Conservation (phyloP, 2,113 vertebrate genomes). For the Phylloscopus trochilus region DNA sequence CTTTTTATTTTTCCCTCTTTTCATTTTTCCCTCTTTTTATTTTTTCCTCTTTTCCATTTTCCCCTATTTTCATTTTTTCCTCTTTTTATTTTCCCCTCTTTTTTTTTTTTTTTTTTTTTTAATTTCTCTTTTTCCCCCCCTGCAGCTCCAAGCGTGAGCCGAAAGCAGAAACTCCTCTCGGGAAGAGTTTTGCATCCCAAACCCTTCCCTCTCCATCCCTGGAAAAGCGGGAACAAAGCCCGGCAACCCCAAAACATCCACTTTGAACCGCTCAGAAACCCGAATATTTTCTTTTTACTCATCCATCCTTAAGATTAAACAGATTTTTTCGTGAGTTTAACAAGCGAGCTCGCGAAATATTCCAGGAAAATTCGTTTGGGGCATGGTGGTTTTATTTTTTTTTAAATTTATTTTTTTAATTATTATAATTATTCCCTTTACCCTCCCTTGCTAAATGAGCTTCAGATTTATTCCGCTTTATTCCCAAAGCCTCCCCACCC, state of each 20-base stretch:
- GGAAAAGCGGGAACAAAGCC: background rate
- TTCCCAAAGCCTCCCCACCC: constrained; percentile 78
- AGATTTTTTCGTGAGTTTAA: rapidly evolving
- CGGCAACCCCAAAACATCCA: background rate
- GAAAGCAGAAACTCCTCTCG: background rate
- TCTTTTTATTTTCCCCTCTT: no score
- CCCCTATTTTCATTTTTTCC: background rate
- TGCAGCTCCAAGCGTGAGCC: rapidly evolving
- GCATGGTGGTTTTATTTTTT: background rate
- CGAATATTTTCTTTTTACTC: rapidly evolving
- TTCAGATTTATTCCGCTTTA: constrained; percentile 45
- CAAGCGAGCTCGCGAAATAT: rapidly evolving
- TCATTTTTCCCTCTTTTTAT: rapidly evolving
- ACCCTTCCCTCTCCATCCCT: background rate
- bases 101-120: no score
- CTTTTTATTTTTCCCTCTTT: no score
- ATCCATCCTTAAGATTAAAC: rapidly evolving
- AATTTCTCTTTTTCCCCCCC: background rate
- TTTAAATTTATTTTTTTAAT: background rate
- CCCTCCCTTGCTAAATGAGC: background rate
- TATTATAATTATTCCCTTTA: background rate
- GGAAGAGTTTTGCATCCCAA: background rate
- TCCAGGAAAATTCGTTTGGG: rapidly evolving
- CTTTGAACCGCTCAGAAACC: background rate
- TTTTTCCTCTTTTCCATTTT: background rate